Conservation (phyloP, 2,113 vertebrate species). For the Crocuta crocuta region DNA sequence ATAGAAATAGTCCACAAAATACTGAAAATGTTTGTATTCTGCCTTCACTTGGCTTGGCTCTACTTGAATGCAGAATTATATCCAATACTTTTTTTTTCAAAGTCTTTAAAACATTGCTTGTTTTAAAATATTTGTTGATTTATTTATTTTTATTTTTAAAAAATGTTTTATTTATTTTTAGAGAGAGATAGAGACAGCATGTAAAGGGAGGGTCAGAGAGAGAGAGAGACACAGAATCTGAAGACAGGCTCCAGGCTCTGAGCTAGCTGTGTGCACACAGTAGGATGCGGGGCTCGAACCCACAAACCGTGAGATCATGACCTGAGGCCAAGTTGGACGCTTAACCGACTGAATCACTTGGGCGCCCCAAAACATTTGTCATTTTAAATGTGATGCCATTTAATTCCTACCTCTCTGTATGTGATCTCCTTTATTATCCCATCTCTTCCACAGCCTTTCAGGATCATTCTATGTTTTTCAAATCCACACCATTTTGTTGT, state of each 20-base stretch:
- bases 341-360: too few species aligned
- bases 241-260: too few species aligned
- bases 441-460: not conserved
- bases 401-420: not conserved
- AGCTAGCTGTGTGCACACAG: too few species aligned
- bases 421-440: not conserved
- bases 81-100: not conserved
- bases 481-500: not conserved
- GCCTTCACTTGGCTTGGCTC: not conserved
- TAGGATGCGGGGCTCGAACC: too few species aligned
- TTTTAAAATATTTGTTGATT: not conserved
- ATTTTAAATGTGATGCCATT: not conserved
- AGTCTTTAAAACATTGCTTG: not conserved
- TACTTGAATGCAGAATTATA: not conserved
- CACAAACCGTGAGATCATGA: too few species aligned
- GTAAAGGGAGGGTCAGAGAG: too few species aligned
- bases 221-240: too few species aligned
- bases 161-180: too few species aligned
- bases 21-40: not conserved
- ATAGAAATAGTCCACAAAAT: not conserved
- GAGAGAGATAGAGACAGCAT: too few species aligned
- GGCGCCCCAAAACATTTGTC: not conserved
- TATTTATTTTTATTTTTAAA: too few species aligned
- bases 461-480: not conserved
- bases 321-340: too few species aligned